Evolutionary conservation across 2,113 vertebrate genomes (phyloP).

Genomic region (Merops nubicus): DNA sequence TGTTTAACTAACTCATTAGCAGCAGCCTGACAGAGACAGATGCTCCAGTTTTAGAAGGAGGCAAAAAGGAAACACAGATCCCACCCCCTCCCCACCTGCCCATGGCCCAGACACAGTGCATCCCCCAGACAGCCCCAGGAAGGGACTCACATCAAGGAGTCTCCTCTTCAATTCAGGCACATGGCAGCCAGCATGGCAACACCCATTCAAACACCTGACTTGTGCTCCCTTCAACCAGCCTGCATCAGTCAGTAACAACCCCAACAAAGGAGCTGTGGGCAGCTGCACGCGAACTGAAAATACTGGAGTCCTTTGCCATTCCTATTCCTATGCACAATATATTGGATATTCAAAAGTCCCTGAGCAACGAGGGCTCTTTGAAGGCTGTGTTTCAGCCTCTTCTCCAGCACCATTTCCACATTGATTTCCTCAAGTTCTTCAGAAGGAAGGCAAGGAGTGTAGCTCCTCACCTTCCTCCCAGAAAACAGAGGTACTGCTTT

Average conservation of each 20-base stretch:
- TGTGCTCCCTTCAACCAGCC: neutral
- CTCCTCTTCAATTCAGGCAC: neutral
- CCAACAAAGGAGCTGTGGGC: neutral
- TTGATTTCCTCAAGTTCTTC: neutral
- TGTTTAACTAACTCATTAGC: conserved; percentile 77
- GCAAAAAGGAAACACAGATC: neutral
- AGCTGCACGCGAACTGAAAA: neutral
- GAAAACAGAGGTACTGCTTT: neutral
- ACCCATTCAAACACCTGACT: neutral
- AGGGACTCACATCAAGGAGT: neutral
- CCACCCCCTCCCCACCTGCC: neutral
- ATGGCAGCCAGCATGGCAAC: neutral
- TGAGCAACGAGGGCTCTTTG: neutral
- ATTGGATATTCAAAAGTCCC: neutral
- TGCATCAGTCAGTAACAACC: neutral
- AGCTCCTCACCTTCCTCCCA: neutral
- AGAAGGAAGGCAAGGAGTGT: neutral
- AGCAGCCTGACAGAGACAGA: conserved; percentile 63
- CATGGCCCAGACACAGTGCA: neutral
- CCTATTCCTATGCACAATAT: neutral
- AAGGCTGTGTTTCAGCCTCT: neutral
- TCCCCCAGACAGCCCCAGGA: neutral
- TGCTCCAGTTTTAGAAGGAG: conserved; percentile 9
- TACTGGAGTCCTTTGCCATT: neutral
- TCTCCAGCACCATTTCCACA: neutral